Base-by-base conservation (phyloP, 2,113 vertebrate genomes). In the Symphodus melops region DNA sequence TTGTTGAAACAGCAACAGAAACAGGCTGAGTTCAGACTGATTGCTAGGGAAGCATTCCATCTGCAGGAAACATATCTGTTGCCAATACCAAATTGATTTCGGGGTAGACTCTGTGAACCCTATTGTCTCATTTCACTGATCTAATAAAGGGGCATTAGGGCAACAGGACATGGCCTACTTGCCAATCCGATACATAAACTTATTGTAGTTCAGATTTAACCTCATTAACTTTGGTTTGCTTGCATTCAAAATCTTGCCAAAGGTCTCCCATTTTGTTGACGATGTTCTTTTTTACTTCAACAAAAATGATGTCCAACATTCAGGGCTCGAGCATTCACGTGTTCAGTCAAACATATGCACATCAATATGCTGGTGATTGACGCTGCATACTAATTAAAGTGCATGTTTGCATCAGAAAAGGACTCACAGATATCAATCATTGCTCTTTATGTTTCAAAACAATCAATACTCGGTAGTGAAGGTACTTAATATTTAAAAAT, bases 311-410 rank as follows among this genome's bases (percentile, higher is more conserved):
- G 51, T 76, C 57, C 13, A 16, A 9, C 42, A 1, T 68, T 63
- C 36, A 28, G 65, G 58, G 54, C 64, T 8, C 19, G 42, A 51
- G 42, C 42, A 33, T 25, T 56, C 49, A 68, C 21, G 9, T 53
- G 56, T 44, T 71, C 51, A 55, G 54, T 41, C 54, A 57, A 60
- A 41, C 5, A 16, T 17, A 25, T n/a, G 10, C 57, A 9, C 57
- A 23, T 81, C 71, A n/a, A 75, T 85, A 54, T 10, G 54, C 48
- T 39, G 41, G 56, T 10, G 42, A 76, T 71, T 62, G 51, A 69
- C 61, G 68, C 37, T 37, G 17, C 68, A 65, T 63, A 79, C 71
- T 72, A 77, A 87, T 85, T 81, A 87, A 17, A 60, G 51, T 19
- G 39, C 41, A 42, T 51, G 25, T 52, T 67, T 79, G 57, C 72